Evolutionary conservation across 2,888 invertebrate genomes (phyloP).

Genomic region (Eilema depressum): DNA sequence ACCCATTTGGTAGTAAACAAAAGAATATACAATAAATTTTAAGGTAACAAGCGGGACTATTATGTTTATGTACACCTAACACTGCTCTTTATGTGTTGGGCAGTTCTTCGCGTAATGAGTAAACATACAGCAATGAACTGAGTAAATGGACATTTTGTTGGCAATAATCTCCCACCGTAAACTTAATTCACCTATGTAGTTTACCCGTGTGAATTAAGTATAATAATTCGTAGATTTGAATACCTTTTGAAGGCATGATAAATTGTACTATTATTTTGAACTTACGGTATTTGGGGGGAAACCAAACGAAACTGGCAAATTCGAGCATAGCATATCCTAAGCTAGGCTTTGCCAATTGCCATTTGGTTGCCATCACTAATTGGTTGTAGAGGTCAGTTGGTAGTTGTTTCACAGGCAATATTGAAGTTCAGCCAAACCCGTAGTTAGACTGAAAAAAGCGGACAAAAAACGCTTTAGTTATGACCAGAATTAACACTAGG

Average conservation of each 20-base stretch:
- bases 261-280: neutral
- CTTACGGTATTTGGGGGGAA: too few relatives aligned
- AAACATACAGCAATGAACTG: neutral
- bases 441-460: too few relatives aligned
- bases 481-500: too few relatives aligned
- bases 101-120: constrained; percentile 1
- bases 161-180: neutral
- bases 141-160: neutral
- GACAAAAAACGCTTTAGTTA: too few relatives aligned
- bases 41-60: neutral
- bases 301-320: too few relatives aligned
- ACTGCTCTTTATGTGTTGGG: neutral
- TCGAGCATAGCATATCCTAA: too few relatives aligned
- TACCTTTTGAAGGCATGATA: constrained; percentile 1
- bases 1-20: neutral
- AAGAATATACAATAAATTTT: neutral
- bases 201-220: neutral
- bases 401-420: too few relatives aligned
- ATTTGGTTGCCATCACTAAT: too few relatives aligned
- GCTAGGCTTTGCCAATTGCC: too few relatives aligned
- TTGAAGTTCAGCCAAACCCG: too few relatives aligned
- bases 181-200: neutral
- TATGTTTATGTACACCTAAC: neutral
- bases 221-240: neutral
- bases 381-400: too few relatives aligned